Conservation (phyloP, 2,797 vertebrate genomes). For the Bradypodion ventrale region DNA sequence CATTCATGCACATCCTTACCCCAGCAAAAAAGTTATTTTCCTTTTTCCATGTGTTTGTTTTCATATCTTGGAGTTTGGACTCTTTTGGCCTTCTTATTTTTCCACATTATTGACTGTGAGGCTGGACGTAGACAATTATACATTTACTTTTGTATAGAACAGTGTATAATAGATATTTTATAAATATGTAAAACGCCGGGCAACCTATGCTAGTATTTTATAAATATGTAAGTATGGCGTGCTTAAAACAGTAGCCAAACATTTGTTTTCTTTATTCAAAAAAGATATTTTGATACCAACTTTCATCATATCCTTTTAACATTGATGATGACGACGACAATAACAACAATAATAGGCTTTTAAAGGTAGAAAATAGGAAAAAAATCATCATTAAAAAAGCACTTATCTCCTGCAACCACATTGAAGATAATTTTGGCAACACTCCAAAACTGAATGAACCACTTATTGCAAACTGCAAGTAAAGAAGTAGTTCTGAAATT, state of each 20-base stretch:
- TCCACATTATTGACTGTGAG: not conserved
- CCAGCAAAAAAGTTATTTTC: slow-evolving; percentile 48
- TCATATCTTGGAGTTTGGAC: slow-evolving; percentile 8
- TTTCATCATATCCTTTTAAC: not conserved
- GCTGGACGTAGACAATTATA: not conserved
- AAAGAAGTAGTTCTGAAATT: not conserved
- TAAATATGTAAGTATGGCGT: not conserved
- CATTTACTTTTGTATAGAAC: not conserved
- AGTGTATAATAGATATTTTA: not conserved
- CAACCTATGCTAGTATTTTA: no score
- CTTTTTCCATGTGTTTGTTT: slow-evolving; percentile 31
- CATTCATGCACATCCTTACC: slow-evolving; percentile 24
- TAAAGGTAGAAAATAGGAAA: not conserved
- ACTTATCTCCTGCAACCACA: not conserved
- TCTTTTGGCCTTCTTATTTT: not conserved
- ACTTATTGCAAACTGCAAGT: not conserved
- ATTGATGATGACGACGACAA: no score
- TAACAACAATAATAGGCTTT: no score
- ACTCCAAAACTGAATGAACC: not conserved
- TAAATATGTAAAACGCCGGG: slow-evolving; percentile 8
- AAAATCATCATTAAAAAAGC: not conserved
- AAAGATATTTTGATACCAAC: not conserved
- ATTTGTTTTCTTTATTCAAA: not conserved
- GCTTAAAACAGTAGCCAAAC: not conserved
- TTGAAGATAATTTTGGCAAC: not conserved